These are phyloP conservation scores for Cydia splendana DNA, from an alignment of 1,140 invertebrate species.

Conservation along the genomic window DNA sequence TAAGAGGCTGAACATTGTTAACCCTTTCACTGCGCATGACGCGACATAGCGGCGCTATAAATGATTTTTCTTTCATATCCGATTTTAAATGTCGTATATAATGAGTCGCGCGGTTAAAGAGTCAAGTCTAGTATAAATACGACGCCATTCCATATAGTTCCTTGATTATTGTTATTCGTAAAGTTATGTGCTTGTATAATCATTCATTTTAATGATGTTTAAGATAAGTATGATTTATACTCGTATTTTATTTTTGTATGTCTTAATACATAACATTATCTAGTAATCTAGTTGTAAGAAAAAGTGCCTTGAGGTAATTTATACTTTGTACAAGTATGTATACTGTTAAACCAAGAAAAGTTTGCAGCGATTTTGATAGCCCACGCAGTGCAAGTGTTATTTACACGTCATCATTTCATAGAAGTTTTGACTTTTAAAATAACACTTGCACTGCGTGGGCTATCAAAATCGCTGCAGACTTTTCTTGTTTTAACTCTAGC, in stretches of 20 bases:
- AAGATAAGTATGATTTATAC: not conserved
- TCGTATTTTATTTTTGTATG: not conserved
- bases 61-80: not conserved
- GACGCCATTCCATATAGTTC: not conserved
- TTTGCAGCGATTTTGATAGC: no score
- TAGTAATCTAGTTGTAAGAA: conserved; percentile 2
- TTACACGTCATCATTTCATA: no score
- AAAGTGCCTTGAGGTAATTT: conserved; percentile 6
- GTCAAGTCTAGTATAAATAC: not conserved
- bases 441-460: no score
- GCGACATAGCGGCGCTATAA: not conserved
- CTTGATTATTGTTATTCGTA: not conserved
- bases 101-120: not conserved
- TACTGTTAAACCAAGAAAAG: no score
- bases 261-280: not conserved
- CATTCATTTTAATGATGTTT: conserved; percentile 5
- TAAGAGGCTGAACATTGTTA: not conserved
- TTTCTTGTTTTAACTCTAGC: no score
- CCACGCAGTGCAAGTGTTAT: no score
- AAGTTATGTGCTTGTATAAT: not conserved
- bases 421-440: no score
- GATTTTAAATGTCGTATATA: not conserved
- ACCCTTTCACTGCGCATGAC: conserved; percentile 1
- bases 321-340: not conserved
- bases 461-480: no score